Base-by-base conservation (phyloP, 2,113 vertebrate genomes). In the Sceloporus undulatus region DNA sequence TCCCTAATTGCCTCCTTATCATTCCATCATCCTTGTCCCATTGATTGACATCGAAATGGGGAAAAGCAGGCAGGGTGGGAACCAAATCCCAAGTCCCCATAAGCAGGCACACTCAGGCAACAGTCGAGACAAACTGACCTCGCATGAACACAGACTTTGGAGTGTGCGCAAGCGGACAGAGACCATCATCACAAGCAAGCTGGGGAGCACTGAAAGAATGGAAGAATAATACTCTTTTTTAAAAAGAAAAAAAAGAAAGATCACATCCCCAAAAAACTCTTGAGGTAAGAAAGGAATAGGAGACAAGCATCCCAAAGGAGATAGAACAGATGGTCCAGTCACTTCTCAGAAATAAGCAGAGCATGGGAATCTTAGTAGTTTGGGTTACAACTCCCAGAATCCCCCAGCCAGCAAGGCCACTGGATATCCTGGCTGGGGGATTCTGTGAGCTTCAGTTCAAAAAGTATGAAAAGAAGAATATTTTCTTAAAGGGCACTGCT, bases 1-100 rank as follows among this genome's bases (percentile, higher is more conserved):
- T 93, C 65, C 52, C 87, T 93, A 92, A 93, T 89, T 84, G 86
- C 89, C 76, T 86, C 73, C 87, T 91, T 93, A 93, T 93, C 92
- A 89, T 87, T 87, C 86, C 85, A 92, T 93, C 92, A 86, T 88
- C 83, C 54, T 85, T 40, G 79, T 82, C 76, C 84, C 87, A 79
- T 6, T 82, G 77, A 87, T 81, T 86, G 85, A 87, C 90, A 89
- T 59, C 81, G 79, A 91, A 91, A 84, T 87, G 7, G 88, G 88
- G 27, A 23, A 59, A 16, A 73, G 79, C 59, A 62, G 59, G 59
- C 59, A 62, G 59, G 59, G 79, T 13, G 23, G 79, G 73, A 82
- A 86, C 73, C 23, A 42, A 83, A 88, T 66, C 54, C 73, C 54
- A 52, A 73, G 52, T 82, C 71, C 42, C 52, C 54, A 65, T n/a